phyloP scores from a whole-genome alignment of 1,140 invertebrate species.

The Apis florea region DNA sequence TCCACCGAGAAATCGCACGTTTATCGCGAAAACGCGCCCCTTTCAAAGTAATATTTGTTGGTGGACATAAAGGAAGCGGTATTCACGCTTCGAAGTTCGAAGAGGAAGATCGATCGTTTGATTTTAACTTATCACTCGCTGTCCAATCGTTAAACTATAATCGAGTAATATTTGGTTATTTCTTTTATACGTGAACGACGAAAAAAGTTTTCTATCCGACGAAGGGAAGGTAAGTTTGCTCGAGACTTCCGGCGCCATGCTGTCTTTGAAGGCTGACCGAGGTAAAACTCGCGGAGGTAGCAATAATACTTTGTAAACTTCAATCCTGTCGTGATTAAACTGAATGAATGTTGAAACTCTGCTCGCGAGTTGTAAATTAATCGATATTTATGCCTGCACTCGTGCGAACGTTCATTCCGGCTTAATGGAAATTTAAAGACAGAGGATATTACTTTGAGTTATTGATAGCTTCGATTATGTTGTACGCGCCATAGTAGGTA shows the following conservation, averaged over 20 bases:
- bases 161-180: not conserved
- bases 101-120: slow-evolving; percentile 18
- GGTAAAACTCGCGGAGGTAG: not conserved
- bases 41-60: slow-evolving; percentile 14
- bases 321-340: slow-evolving; percentile 1
- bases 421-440: not conserved
- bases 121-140: not conserved
- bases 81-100: not conserved
- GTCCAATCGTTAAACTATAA: not conserved
- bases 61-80: not conserved
- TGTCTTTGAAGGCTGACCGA: slow-evolving; percentile 1
- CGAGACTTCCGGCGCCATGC: not conserved
- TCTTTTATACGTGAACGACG: too few species aligned
- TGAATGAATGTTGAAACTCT: not conserved
- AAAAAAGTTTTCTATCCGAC: not conserved
- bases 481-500: not conserved
- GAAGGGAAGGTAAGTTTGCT: not conserved
- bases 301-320: slow-evolving; percentile 32
- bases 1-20: slow-evolving; percentile 29
- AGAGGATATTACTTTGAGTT: not conserved
- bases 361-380: not conserved
- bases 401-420: not conserved
- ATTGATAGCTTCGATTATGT: too few species aligned
- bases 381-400: not conserved
- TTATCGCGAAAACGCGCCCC: slow-evolving; percentile 45